Evolutionary conservation across 2,797 vertebrate genomes (phyloP).

Genomic region (Craterocephalus amniculus): DNA sequence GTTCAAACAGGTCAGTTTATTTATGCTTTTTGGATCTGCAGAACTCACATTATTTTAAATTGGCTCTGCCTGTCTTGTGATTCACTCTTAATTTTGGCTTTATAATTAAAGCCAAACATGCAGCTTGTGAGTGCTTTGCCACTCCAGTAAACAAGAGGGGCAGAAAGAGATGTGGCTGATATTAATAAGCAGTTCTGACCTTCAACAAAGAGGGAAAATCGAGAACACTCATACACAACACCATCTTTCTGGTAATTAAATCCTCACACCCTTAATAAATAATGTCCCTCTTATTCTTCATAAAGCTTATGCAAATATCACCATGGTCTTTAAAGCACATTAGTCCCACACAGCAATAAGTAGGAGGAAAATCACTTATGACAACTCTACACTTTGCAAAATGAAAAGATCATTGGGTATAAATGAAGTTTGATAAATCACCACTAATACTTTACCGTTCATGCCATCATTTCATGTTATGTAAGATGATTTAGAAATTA

Average conservation of each 20-base stretch:
- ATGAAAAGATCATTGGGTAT: too few species aligned
- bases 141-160: background rate
- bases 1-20: background rate
- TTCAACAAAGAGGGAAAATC: background rate
- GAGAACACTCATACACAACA: background rate
- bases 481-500: background rate
- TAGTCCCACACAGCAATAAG: background rate
- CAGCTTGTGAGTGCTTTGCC: background rate
- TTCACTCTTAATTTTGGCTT: background rate
- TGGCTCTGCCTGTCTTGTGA: conserved; percentile 3
- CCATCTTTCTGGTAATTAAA: background rate
- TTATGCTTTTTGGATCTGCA: background rate
- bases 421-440: background rate
- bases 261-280: background rate
- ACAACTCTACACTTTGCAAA: too few species aligned
- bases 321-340: background rate
- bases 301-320: background rate
- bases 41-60: conserved; percentile 3
- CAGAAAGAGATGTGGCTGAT: background rate
- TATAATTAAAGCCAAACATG: background rate
- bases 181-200: background rate
- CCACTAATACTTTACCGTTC: background rate
- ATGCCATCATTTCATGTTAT: background rate
- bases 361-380: background rate
- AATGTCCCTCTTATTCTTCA: background rate